Percentiles rank a stretch among this genome's conserved stretches.
phyloP scores from a whole-genome alignment of 1,140 invertebrate species.

The Helicoverpa zea region DNA sequence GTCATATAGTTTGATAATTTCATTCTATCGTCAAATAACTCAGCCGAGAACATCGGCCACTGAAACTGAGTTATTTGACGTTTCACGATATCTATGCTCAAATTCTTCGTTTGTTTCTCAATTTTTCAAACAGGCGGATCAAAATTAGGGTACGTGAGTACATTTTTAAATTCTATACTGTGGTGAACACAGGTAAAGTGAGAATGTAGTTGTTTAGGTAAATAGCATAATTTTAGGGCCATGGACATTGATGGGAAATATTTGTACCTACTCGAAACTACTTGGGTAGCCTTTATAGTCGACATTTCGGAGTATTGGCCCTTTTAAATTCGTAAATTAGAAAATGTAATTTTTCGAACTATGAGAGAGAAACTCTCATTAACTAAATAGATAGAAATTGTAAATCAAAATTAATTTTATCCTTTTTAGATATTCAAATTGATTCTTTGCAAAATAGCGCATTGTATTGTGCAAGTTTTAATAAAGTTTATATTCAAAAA shows the following conservation, averaged over 20 bases:
- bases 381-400: conserved; percentile 30
- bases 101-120: conserved; percentile 32
- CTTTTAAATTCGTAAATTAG: conserved; percentile 41
- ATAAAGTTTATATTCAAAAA: not conserved
- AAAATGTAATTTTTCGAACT: conserved; percentile 31
- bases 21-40: not conserved
- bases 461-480: conserved; percentile 36
- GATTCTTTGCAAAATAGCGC: conserved; percentile 21
- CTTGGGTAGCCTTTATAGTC: conserved; percentile 3
- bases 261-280: conserved; percentile 11
- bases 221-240: conserved; percentile 22
- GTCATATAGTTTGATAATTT: conserved; percentile 24
- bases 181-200: conserved; percentile 66
- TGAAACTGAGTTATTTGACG: conserved; percentile 1
- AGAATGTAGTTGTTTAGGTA: conserved; percentile 60
- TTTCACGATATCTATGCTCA: conserved; percentile 34
- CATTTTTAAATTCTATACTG: conserved; percentile 60
- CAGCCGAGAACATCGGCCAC: too few species aligned
- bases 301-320: conserved; percentile 14
- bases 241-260: not conserved
- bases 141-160: conserved; percentile 59
- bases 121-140: conserved; percentile 61
- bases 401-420: conserved; percentile 32
- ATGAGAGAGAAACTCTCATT: conserved; percentile 40
- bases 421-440: conserved; percentile 34